A percentile compares a stretch with the other conserved stretches of the same genome.
Evolutionary conservation across 92 coral and sea anemone genomes (phyloP).

Genomic region (Meandrina meandrites): DNA sequence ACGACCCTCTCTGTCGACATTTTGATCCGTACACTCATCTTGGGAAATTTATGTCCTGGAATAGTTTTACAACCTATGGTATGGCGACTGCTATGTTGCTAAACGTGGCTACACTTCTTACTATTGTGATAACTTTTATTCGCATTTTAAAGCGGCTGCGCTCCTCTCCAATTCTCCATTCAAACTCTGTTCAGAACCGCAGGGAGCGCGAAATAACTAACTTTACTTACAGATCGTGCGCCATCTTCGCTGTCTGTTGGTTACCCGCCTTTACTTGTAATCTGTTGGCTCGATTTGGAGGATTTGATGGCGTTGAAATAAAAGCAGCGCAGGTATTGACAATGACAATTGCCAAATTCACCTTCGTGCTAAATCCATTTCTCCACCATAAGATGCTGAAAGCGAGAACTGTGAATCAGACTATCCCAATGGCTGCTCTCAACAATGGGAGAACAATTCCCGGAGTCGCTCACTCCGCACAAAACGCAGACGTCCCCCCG

Average conservation of each 20-base stretch:
- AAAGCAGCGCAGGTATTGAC: background rate
- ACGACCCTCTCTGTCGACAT: background rate
- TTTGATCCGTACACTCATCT: background rate
- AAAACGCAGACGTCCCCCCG: no score
- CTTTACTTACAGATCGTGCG: conserved; percentile 1
- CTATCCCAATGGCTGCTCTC: background rate
- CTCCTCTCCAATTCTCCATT: background rate
- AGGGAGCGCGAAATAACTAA: background rate
- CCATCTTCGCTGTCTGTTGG: background rate
- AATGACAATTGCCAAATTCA: background rate
- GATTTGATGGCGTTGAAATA: background rate
- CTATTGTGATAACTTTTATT: background rate
- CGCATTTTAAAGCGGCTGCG: background rate
- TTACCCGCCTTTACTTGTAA: background rate
- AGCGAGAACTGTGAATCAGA: background rate
- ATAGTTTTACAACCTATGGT: background rate
- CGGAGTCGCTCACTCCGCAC: no score
- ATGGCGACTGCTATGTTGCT: background rate
- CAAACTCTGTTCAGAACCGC: background rate
- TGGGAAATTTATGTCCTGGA: background rate
- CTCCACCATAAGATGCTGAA: background rate
- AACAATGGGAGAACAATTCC: background rate
- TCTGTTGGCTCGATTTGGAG: background rate
- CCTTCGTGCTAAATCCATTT: background rate
- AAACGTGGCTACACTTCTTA: background rate